These are phyloP conservation scores for Aurelia sp. DNA, from an alignment of 30 jellyfish, hydroid and myxozoan species.

Conservation along the genomic window DNA sequence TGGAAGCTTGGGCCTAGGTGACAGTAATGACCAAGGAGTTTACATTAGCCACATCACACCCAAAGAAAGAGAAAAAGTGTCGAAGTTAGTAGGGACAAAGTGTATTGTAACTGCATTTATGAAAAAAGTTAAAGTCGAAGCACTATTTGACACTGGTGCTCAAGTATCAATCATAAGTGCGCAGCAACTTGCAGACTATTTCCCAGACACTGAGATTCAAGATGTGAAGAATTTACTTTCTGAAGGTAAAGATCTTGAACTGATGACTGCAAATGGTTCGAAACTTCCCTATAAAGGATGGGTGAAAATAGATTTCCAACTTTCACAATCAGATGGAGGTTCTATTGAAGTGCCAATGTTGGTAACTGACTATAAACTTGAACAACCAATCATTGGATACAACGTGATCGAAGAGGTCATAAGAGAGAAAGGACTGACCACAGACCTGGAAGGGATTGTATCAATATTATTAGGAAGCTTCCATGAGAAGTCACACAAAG, in stretches of 20 bases:
- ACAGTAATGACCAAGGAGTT: constrained; percentile 5
- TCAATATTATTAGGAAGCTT: neutral
- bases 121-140: neutral
- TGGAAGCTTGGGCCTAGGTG: constrained; percentile 7
- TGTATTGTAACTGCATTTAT: neutral
- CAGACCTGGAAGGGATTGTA: neutral
- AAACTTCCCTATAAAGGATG: constrained; percentile 22
- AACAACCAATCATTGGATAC: constrained; percentile 2
- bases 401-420: neutral
- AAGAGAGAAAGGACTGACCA: neutral
- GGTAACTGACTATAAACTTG: neutral
- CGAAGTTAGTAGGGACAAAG: neutral
- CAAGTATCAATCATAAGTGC: constrained; percentile 48
- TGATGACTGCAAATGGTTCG: constrained; percentile 16
- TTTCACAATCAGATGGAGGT: neutral
- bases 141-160: constrained; percentile 53
- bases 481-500: neutral
- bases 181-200: neutral
- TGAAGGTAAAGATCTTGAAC: neutral
- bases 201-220: constrained; percentile 9
- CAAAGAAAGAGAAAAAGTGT: neutral
- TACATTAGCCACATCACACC: constrained; percentile 37
- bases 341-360: constrained; percentile 14
- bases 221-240: neutral
- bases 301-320: constrained; percentile 1